Base-by-base conservation (phyloP, 1,140 invertebrate species). In the Pantala flavescens region DNA sequence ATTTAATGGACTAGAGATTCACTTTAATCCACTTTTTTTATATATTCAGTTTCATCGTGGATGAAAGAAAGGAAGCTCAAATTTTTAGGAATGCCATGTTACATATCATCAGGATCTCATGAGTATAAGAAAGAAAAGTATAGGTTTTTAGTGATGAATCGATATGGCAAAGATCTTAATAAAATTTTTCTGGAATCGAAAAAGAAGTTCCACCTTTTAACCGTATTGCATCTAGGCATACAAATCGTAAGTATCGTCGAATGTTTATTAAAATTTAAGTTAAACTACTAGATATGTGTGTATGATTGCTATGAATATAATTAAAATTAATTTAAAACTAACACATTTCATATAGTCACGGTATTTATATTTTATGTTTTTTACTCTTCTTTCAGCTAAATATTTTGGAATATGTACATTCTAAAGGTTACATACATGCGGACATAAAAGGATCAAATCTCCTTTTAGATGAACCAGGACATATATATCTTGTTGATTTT, bases 391-490 rank as follows among this genome's bases (percentile, higher is more conserved):
- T 24, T 77, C 79, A 94, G 92, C 83, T 95, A 78, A 89, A 95
- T 83, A 89, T 91, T 19, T 82, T 97, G 76, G 90, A 97, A 81
- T 98, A 94, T 80, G 92, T 98, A 79, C 95, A 98, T 81, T 84
- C 84, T 71, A 89, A 89, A 77, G 90, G 89, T 1, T 98, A 96
- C 81, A 89, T 95, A 0, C 96, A 98, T 84, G 93, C 90, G 14
- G 95, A 98, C 83, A 90, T 98, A 11, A 98, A 98, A 83, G 95
- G 92, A 7, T 90, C 91, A 10, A 98, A 98, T 82, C 88, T 98
- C 49, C 82, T 98, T 7, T 81, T 96, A 21, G 93, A 92, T 9
- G 86, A 87, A 75, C n/a, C 12, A 63, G 87, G 91, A 78, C 88
- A 96, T 82, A 88, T 95, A 0, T 98, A 93, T 83, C 84, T 98